These are phyloP conservation scores for Mustela nigripes DNA, from an alignment of 2,113 vertebrate genomes.

Conservation along the genomic window DNA sequence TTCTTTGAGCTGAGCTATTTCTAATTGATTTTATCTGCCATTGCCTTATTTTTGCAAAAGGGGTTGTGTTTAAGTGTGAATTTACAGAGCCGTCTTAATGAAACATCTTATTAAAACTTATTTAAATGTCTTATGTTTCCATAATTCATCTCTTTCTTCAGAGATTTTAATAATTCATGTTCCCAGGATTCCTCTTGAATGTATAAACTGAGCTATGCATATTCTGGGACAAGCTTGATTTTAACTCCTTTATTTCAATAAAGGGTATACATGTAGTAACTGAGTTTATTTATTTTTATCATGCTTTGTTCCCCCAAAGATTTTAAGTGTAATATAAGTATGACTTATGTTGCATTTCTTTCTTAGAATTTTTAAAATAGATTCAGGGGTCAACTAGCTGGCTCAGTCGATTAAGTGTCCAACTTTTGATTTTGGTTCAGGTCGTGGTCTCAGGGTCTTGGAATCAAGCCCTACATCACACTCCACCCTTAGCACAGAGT, in stretches of 20 bases:
- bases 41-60: background rate
- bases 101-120: conserved; percentile 5
- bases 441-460: background rate
- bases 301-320: background rate
- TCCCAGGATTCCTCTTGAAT: conserved; percentile 8
- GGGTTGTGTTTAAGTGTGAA: background rate
- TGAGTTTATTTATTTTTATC: conserved; percentile 22
- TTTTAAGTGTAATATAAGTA: background rate
- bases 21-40: background rate
- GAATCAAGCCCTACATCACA: background rate
- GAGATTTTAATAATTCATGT: conserved; percentile 45
- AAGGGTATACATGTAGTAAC: background rate
- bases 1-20: background rate
- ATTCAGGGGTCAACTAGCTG: background rate
- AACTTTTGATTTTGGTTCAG: background rate
- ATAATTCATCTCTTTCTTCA: background rate
- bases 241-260: conserved; percentile 33
- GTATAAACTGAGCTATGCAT: background rate
- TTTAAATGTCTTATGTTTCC: conserved; percentile 26
- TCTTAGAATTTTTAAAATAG: conserved; percentile 34
- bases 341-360: background rate
- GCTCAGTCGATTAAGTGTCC: background rate
- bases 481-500: background rate
- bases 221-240: background rate
- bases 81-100: background rate